Base-by-base conservation (phyloP, 2,113 vertebrate species). In the Indicator indicator region DNA sequence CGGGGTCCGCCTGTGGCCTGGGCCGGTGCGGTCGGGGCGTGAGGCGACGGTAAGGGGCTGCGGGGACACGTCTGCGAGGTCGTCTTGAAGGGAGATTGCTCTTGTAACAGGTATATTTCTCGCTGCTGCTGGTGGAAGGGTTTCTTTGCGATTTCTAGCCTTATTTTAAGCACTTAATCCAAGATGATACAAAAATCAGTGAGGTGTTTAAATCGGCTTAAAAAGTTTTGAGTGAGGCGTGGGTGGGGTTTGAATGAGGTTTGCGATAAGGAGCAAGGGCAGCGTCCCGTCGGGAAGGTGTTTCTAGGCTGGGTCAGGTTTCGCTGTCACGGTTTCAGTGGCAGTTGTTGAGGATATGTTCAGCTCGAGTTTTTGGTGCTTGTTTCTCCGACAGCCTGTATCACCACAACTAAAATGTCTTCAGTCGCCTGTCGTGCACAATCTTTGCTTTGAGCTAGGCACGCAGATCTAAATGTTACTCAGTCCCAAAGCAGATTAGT, bases 241-340 rank as follows among this genome's bases (percentile, higher is more conserved):
- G 38, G 5, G 33, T 32, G 9, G 28, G 26, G 23, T 44, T 54
- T 32, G 78, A 18, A 8, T 7, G 67, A 3, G 4, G 21, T 18
- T 36, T 46, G 4, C 3, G 24, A 1, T 8, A 0, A 9, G 32
- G 79, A 38, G 44, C 48, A 8, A 1, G 30, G 30, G 40, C 30
- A 32, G 33, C 4, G 20, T 40, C 60, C 70, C 12, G 1, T 20
- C 8, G 56, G 68, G 65, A 8, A 7, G 27, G 60, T 10, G 0
- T 20, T 38, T 44, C 38, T 12, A 3, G 30, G 30, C 27, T 24
- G 33, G 16, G 10, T 27, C 18, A 11, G 59, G 18, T 8, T 36
- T 72, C 68, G 40, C 52, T 52, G 16, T 62, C 16, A 5, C 3
- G 0, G 42, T 64, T 68, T 67, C 44, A 19, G 5, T 42, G 28